Evolutionary conservation across 2,888 invertebrate genomes (phyloP).

Genomic region (Ochlodes sylvanus): DNA sequence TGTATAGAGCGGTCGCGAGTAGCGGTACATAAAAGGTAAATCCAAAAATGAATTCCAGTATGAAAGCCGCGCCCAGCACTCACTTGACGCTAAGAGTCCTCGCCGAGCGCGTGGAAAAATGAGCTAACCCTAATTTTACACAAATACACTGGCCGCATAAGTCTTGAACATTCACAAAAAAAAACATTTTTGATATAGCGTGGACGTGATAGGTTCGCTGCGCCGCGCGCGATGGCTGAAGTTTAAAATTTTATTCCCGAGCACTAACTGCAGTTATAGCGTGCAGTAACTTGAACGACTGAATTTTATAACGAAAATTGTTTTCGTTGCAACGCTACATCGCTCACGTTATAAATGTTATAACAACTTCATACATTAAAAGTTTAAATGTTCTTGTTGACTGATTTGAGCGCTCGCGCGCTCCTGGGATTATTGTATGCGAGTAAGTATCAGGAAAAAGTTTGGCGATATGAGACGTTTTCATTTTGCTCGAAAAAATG

Average conservation of each 20-base stretch:
- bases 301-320: constrained; percentile 14
- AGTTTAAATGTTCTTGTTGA: background rate
- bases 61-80: background rate
- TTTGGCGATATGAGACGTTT: no score
- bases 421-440: no score
- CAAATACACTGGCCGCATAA: constrained; percentile 8
- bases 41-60: background rate
- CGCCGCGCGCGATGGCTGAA: constrained; percentile 3
- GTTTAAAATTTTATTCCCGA: constrained; percentile 18
- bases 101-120: background rate
- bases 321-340: constrained; percentile 2
- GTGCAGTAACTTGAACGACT: background rate
- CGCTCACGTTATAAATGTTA: constrained; percentile 3
- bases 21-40: background rate
- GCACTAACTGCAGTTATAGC: constrained; percentile 8
- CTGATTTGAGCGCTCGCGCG: no score
- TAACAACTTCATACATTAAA: background rate
- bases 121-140: constrained; percentile 12
- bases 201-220: constrained; percentile 14
- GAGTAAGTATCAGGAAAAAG: no score
- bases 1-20: background rate
- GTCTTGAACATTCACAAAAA: background rate
- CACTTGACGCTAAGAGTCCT: background rate
- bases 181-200: background rate
- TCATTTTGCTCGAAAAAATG: no score